phyloP scores from a whole-genome alignment of 2,888 invertebrate species.

The Teleogryllus oceanicus region DNA sequence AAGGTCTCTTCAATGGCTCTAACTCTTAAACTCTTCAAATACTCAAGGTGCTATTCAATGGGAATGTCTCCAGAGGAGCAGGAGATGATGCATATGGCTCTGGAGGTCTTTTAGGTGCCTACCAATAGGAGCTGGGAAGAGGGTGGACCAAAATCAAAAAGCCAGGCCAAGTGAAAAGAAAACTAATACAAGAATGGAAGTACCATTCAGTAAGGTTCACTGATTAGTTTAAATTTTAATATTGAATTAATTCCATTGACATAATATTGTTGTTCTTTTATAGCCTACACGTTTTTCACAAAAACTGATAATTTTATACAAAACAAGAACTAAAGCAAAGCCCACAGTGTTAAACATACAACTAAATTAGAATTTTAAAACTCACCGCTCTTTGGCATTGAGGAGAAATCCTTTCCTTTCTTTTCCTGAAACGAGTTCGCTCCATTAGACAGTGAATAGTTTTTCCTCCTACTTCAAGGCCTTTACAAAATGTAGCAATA shows the following conservation, averaged over 20 bases:
- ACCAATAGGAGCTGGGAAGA: too few relatives aligned
- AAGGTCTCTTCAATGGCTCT: neutral
- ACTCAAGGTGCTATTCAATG: too few relatives aligned
- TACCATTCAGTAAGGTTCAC: neutral
- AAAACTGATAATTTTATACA: neutral
- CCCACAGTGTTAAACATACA: neutral
- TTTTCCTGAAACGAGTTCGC: slow-evolving; percentile 66
- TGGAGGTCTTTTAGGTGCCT: too few relatives aligned
- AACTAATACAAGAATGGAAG: too few relatives aligned
- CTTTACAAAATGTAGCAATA: slow-evolving; percentile 69
- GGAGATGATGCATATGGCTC: too few relatives aligned
- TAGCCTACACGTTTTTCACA: neutral
- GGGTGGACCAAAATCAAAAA: too few relatives aligned
- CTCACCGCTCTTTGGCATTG: slow-evolving; percentile 70
- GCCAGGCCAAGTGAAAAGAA: too few relatives aligned
- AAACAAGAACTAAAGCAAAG: too few relatives aligned
- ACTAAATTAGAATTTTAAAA: slow-evolving; percentile 33
- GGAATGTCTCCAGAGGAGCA: too few relatives aligned
- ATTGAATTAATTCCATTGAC: neutral
- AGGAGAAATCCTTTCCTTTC: slow-evolving; percentile 63
- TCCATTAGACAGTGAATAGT: slow-evolving; percentile 96
- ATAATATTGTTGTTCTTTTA: neutral
- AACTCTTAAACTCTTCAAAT: too few relatives aligned
- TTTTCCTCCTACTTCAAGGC: slow-evolving; percentile 72
- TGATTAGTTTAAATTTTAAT: neutral